Conservation (phyloP, 1,140 invertebrate species). For the Stenopsyche tienmushanensis region DNA sequence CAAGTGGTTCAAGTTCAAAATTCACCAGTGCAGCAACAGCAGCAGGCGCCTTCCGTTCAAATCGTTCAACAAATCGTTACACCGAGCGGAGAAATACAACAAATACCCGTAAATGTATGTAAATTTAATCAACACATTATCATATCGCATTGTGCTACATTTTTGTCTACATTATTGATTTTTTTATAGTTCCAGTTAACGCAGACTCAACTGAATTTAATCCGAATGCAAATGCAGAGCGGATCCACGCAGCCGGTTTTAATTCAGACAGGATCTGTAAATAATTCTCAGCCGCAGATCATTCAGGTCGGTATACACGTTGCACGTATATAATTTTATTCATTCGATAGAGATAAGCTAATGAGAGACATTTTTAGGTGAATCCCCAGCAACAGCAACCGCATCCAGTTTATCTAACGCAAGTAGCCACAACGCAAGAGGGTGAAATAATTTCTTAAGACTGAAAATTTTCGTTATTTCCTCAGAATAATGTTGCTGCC, state of each 20-base stretch:
- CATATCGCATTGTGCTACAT: neutral
- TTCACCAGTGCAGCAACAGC: conserved; percentile 4
- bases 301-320: conserved; percentile 46
- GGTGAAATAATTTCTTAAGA: conserved; percentile 17
- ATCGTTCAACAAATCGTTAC: conserved; percentile 57
- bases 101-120: conserved; percentile 73
- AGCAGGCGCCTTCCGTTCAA: conserved; percentile 21
- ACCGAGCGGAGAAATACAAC: conserved; percentile 85
- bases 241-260: conserved; percentile 52
- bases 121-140: conserved; percentile 6
- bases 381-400: conserved; percentile 20
- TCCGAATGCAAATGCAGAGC: conserved; percentile 72
- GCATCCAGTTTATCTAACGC: conserved; percentile 30
- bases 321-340: neutral
- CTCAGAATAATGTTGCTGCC: neutral
- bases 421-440: conserved; percentile 15
- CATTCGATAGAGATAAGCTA: neutral
- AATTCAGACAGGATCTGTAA: conserved; percentile 49
- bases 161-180: neutral
- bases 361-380: conserved; percentile 5
- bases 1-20: conserved; percentile 40
- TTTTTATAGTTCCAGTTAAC: conserved; percentile 31
- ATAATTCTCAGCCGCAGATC: conserved; percentile 49
- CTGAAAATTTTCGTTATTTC: neutral
- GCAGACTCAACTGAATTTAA: conserved; percentile 32